A percentile compares a stretch with the other conserved stretches of the same genome.
phyloP scores from a whole-genome alignment of 2,113 vertebrate genomes.

The Boulengerochromis microlepis region DNA sequence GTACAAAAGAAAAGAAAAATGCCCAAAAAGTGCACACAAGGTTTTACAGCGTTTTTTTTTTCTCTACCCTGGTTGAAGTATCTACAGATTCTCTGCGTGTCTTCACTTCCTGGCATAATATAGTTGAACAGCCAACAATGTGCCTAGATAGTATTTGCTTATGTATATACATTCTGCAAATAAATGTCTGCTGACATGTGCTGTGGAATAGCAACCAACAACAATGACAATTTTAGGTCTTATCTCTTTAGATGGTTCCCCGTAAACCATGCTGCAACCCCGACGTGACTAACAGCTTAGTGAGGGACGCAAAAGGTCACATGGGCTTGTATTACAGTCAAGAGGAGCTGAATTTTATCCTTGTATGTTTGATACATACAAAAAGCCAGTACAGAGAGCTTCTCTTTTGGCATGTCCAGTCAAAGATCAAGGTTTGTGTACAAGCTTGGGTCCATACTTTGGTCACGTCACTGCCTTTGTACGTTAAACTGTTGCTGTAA shows the following conservation, averaged over 20 bases:
- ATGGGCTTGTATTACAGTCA: neutral
- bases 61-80: constrained; percentile 88
- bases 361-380: neutral
- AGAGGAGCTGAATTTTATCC: neutral
- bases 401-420: neutral
- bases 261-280: neutral
- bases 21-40: constrained; percentile 92
- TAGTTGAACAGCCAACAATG: constrained; percentile 78
- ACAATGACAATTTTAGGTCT: constrained; percentile 69
- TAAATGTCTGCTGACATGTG: constrained; percentile 83
- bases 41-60: constrained; percentile 69
- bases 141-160: constrained; percentile 70
- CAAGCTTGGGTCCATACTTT: neutral
- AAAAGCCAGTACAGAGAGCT: neutral
- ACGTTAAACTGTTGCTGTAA: neutral
- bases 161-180: constrained; percentile 85
- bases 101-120: constrained; percentile 65
- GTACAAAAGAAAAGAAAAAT: constrained; percentile 86
- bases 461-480: neutral
- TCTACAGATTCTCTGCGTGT: constrained; percentile 80
- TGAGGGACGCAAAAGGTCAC: neutral
- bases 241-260: neutral
- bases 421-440: neutral
- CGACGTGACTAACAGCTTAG: neutral
- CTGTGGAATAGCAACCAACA: constrained; percentile 71